Base-by-base conservation (phyloP, 2,113 vertebrate species). In the Dasyornis broadbenti region DNA sequence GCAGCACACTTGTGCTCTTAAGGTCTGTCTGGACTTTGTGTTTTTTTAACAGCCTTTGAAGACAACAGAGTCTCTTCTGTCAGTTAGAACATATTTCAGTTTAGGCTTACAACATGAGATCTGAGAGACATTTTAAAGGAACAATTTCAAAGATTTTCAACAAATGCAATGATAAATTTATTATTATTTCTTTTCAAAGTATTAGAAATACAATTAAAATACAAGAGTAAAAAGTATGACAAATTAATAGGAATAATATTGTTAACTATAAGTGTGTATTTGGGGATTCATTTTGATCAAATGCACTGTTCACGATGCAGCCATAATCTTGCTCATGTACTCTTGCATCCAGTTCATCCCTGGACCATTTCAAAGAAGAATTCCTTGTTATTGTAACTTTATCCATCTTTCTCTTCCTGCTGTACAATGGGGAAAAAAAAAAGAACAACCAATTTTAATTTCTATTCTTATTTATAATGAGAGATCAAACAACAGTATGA, bases 131-230 rank as follows among this genome's bases (percentile, higher is more conserved):
- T 35, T 85, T 76, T 40, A 76, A 44, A 80, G 63, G 3, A 90
- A 72, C 9, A 52, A 33, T 15, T 64, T 44, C 81, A 87, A 84
- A 83, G 14, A 10, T 65, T 87, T 96, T 77, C 71, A 86, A 56
- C 15, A 87, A 95, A 75, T 70, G 9, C 68, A 90, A 70, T 64
- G 3, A 6, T 79, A 82, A 71, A 68, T 95, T 97, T 94, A 69
- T 87, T 90, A 56, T 65, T 84, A 56, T 76, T 94, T 86, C 5
- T 72, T 75, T 30, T 85, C 39, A 56, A 92, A 75, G 2, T 66
- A 37, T 31, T 64, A 60, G 23, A 82, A 64, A 76, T 61, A 86
- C 7, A 37, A 53, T 57, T 85, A 88, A 79, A 90, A 73, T 87
- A 79, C 33, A 76, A 86, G 21, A 65, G 3, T 16, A 63, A 45